These are phyloP conservation scores for Oedothorax gibbosus DNA, from an alignment of 1,140 invertebrate species.

Conservation along the genomic window DNA sequence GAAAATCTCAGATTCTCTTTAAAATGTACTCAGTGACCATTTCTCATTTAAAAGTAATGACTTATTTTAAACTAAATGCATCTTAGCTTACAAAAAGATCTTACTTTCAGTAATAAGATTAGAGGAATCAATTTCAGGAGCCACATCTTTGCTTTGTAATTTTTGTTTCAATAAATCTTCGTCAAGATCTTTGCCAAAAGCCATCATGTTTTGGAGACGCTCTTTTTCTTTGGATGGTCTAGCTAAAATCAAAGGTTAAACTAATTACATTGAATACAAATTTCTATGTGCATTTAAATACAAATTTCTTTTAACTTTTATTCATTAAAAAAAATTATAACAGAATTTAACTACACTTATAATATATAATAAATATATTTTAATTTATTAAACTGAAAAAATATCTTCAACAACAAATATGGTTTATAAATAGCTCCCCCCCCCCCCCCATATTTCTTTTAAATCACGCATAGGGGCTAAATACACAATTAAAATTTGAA, in stretches of 20 bases:
- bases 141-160: neutral
- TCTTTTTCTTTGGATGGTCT: constrained; percentile 39
- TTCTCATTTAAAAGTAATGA: neutral
- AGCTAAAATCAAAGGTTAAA: constrained; percentile 18
- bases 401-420: no score
- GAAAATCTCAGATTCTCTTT: neutral
- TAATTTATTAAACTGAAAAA: no score
- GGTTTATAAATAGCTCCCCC: no score
- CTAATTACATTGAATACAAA: no score
- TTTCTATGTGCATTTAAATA: no score
- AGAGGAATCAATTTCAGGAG: neutral
- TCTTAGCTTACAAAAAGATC: neutral
- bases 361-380: no score
- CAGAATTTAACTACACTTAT: no score
- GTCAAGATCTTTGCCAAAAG: constrained; percentile 47
- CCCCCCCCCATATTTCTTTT: no score
- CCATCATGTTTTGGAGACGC: constrained; percentile 52
- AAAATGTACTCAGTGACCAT: neutral
- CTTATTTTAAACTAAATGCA: neutral
- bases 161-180: neutral
- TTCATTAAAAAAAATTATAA: no score
- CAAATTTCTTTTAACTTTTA: no score
- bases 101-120: constrained; percentile 51
- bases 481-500: no score
- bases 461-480: no score